These are phyloP conservation scores for Rhabdomys dilectus DNA, from an alignment of 2,113 vertebrate genomes.

Conservation along the genomic window DNA sequence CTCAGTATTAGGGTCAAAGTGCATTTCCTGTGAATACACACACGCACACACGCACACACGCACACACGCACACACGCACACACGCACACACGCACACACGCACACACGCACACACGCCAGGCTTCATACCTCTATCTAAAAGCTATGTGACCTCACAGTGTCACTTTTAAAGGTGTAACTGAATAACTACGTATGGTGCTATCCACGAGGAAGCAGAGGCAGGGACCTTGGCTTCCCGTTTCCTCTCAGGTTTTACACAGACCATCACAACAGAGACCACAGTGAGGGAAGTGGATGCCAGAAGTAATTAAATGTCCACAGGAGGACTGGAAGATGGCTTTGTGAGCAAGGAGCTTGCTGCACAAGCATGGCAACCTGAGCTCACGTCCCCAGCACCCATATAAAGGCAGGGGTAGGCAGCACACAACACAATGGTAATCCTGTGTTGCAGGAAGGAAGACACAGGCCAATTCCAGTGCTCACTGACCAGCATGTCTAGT, in stretches of 20 bases:
- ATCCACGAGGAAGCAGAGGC: not conserved
- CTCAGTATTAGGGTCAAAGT: not conserved
- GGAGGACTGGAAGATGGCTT: not conserved
- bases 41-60: not conserved
- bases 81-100: too few species aligned
- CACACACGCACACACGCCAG: not conserved
- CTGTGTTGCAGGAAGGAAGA: not conserved
- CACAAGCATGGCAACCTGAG: too few species aligned
- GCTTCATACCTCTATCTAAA: not conserved
- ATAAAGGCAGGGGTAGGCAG: not conserved
- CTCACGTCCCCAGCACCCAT: not conserved
- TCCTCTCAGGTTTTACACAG: fast-evolving
- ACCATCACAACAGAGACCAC: not conserved
- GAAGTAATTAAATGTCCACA: not conserved
- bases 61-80: too few species aligned
- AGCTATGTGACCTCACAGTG: not conserved
- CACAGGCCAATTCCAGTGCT: not conserved
- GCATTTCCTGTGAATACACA: not conserved
- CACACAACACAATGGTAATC: not conserved
- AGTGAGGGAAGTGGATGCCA: fast-evolving
- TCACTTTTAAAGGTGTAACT: not conserved
- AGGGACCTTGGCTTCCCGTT: not conserved
- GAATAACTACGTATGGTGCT: not conserved
- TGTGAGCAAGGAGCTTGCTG: not conserved
- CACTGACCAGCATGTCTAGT: not conserved